Conservation (phyloP, 2,888 invertebrate genomes). For the Caenorhabditis sp. region DNA sequence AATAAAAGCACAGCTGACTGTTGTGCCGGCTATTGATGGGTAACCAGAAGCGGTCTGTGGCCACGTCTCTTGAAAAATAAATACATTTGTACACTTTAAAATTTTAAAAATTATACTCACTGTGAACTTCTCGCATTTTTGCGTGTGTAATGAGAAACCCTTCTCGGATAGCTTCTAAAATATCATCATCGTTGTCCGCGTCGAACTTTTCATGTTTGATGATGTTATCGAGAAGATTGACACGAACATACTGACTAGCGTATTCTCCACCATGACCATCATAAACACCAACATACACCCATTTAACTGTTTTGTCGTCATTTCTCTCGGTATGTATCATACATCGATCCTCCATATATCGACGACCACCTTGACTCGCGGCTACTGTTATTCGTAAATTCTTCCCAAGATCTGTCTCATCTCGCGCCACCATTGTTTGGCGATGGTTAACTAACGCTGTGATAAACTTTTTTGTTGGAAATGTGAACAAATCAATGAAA, state of each 20-base stretch:
- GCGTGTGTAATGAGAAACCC: conserved; percentile 95
- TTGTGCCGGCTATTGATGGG: conserved; percentile 95
- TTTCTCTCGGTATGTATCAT: conserved; percentile 91
- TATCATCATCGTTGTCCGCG: conserved; percentile 91
- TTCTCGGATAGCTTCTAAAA: conserved; percentile 89
- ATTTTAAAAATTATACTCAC: conserved; percentile 75
- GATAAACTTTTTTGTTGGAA: too few species aligned
- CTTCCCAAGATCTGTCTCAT: conserved; percentile 12
- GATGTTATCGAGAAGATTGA: conserved; percentile 92
- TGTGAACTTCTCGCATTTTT: conserved; percentile 96
- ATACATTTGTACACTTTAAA: neutral
- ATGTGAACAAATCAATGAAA: too few species aligned
- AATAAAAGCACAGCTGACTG: conserved; percentile 93
- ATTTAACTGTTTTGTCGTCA: conserved; percentile 78
- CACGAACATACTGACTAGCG: conserved; percentile 88
- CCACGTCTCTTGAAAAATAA: conserved; percentile 78
- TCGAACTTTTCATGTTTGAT: conserved; percentile 79
- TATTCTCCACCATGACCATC: conserved; percentile 94
- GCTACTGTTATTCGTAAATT: conserved; percentile 48
- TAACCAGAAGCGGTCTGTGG: conserved; percentile 92
- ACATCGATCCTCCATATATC: conserved; percentile 99
- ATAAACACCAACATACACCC: conserved; percentile 95
- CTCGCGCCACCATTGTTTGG: neutral
- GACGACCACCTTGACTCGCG: conserved; percentile 83
- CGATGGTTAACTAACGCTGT: too few species aligned